Evolutionary conservation across 2,888 invertebrate species (phyloP).

Genomic region (Leptarthrus brevirostris): DNA sequence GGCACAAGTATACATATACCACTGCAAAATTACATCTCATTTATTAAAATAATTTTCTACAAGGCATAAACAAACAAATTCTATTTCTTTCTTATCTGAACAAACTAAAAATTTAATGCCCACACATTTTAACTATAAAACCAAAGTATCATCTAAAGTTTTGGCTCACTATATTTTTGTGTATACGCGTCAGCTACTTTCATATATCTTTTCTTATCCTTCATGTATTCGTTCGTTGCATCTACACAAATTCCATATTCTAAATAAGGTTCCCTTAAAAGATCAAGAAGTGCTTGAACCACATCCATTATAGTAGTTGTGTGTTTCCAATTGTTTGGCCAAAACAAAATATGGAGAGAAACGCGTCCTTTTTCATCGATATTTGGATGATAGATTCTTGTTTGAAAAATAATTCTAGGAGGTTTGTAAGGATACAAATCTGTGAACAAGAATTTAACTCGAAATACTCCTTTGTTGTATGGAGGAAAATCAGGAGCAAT

Average conservation of each 20-base stretch:
- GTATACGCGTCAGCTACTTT: slow-evolving; percentile 97
- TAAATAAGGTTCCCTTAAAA: slow-evolving; percentile 96
- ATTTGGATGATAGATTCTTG: slow-evolving; percentile 98
- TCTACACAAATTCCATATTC: slow-evolving; percentile 95
- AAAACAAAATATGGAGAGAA: slow-evolving; percentile 95
- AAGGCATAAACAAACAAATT: too few species aligned
- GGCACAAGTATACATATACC: too few species aligned
- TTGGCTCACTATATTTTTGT: slow-evolving; percentile 86
- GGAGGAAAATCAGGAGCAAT: slow-evolving; percentile 88
- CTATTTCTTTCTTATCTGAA: too few species aligned
- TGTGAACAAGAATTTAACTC: slow-evolving; percentile 94
- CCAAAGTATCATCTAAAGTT: too few species aligned
- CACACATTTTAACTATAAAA: too few species aligned
- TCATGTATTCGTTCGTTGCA: slow-evolving; percentile 92
- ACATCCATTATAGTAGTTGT: slow-evolving; percentile 98
- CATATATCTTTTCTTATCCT: slow-evolving; percentile 93
- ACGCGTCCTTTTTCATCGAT: slow-evolving; percentile 97
- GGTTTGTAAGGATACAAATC: slow-evolving; percentile 98
- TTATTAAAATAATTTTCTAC: too few species aligned
- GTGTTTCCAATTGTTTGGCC: slow-evolving; percentile 98
- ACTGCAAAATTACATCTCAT: too few species aligned
- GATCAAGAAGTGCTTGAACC: slow-evolving; percentile 90
- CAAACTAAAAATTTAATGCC: too few species aligned
- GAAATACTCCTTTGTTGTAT: slow-evolving; percentile 96
- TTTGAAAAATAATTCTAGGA: slow-evolving; percentile 95